Evolutionary conservation across 2,113 vertebrate species (phyloP).

Genomic region (Thryonomys swinderianus): DNA sequence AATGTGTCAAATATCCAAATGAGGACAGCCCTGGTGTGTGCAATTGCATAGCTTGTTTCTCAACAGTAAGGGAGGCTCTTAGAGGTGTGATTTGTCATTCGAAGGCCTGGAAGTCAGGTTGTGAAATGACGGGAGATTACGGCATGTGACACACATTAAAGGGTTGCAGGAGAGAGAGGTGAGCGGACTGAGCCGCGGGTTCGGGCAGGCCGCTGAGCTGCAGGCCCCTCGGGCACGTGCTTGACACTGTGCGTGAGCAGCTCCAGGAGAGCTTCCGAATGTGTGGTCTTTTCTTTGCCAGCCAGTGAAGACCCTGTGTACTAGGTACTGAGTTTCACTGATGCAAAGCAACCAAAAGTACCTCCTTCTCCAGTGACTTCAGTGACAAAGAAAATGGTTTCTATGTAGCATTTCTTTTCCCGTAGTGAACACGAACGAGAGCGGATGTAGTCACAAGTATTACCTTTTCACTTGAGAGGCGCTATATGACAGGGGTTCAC

Average conservation of each 20-base stretch:
- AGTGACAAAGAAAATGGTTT: constrained; percentile 20
- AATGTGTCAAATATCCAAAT: not conserved
- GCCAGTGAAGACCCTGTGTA: not conserved
- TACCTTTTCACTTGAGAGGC: constrained; percentile 47
- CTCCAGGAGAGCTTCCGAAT: not conserved
- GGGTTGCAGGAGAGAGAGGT: accelerated
- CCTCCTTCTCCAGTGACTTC: not conserved
- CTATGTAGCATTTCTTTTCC: not conserved
- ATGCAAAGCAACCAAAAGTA: constrained; percentile 30
- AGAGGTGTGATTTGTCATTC: not conserved
- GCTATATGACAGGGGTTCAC: constrained; percentile 23
- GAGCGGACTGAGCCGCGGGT: not conserved
- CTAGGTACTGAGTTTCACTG: constrained; percentile 25
- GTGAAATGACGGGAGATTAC: not conserved
- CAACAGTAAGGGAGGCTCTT: not conserved
- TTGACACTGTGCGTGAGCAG: not conserved
- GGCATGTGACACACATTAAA: not conserved
- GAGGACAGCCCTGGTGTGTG: not conserved
- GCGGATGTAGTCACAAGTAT: constrained; percentile 13
- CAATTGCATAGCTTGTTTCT: not conserved
- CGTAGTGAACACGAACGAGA: constrained; percentile 38
- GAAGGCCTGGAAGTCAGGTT: not conserved
- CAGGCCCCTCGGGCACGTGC: no score
- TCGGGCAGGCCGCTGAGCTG: no score
- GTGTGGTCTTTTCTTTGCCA: not conserved